Conservation (phyloP, 2,797 vertebrate species). For the Melanotaenia pygmaea region DNA sequence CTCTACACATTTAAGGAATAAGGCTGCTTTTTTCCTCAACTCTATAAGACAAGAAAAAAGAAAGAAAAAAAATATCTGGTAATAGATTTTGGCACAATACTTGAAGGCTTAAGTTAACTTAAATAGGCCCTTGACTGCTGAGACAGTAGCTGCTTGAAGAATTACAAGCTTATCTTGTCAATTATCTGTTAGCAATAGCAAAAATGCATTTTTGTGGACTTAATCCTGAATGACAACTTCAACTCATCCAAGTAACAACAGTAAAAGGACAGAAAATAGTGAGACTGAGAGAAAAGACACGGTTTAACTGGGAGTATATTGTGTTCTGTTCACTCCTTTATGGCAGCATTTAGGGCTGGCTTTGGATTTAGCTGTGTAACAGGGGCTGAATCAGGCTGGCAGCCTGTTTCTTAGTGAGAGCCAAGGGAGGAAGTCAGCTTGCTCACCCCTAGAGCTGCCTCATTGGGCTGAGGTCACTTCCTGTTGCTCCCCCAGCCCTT, state of each 20-base stretch:
- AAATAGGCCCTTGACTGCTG: background rate
- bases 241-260: background rate
- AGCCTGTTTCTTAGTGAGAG: conserved; percentile 93
- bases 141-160: background rate
- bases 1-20: conserved; percentile 21
- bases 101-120: background rate
- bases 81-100: background rate
- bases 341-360: conserved; percentile 84
- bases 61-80: background rate
- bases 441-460: conserved; percentile 91
- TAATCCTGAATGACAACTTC: background rate
- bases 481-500: conserved; percentile 91
- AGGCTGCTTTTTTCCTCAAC: background rate
- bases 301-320: conserved; percentile 30
- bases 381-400: conserved; percentile 87
- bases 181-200: background rate
- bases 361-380: conserved; percentile 89
- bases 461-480: conserved; percentile 95
- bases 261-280: background rate
- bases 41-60: background rate
- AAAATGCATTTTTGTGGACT: background rate
- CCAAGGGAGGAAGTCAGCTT: conserved; percentile 94
- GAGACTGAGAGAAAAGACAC: background rate
- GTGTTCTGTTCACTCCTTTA: conserved; percentile 35
- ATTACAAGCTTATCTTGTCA: conserved; percentile 1